These are phyloP conservation scores for Cryptus viduatorius DNA, from an alignment of 2,888 invertebrate genomes.

Conservation along the genomic window DNA sequence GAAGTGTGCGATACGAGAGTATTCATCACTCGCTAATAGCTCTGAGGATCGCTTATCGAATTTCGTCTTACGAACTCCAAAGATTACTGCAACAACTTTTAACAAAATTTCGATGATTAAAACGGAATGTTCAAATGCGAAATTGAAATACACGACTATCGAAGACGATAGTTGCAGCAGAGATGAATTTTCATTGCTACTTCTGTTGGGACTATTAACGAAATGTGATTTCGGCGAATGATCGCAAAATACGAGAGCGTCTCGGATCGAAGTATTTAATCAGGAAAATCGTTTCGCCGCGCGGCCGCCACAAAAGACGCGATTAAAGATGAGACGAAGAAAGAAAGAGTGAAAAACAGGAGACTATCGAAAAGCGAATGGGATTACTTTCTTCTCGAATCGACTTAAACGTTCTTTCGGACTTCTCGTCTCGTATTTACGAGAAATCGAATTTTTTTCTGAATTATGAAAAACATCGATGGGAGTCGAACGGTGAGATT, in stretches of 20 bases:
- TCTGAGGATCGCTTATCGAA: conserved; percentile 31
- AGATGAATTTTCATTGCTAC: conserved; percentile 29
- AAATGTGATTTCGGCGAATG: conserved; percentile 1
- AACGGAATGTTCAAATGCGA: not conserved
- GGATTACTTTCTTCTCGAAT: conserved; percentile 60
- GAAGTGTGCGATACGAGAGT: conserved; percentile 73
- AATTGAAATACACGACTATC: too few species aligned
- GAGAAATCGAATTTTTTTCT: conserved; percentile 63
- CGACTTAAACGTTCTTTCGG: conserved; percentile 16
- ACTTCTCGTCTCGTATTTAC: conserved; percentile 53
- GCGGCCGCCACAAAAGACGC: conserved; percentile 68
- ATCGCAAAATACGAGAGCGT: not conserved
- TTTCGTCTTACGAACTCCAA: conserved; percentile 24
- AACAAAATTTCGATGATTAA: not conserved
- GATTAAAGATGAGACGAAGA: conserved; percentile 72
- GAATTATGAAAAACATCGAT: conserved; percentile 41
- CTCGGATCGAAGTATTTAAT: conserved; percentile 46
- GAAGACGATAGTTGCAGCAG: not conserved
- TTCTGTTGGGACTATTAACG: not conserved
- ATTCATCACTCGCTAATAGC: conserved; percentile 73
- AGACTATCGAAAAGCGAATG: conserved; percentile 68
- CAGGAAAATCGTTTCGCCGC: conserved; percentile 47
- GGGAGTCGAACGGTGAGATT: conserved; percentile 52
- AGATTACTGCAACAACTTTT: conserved; percentile 44
- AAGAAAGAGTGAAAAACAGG: conserved; percentile 40